Percentiles rank a stretch among this genome's conserved stretches.
These are phyloP conservation scores for Andrena minutula DNA, from an alignment of 2,888 invertebrate genomes.

Conservation along the genomic window DNA sequence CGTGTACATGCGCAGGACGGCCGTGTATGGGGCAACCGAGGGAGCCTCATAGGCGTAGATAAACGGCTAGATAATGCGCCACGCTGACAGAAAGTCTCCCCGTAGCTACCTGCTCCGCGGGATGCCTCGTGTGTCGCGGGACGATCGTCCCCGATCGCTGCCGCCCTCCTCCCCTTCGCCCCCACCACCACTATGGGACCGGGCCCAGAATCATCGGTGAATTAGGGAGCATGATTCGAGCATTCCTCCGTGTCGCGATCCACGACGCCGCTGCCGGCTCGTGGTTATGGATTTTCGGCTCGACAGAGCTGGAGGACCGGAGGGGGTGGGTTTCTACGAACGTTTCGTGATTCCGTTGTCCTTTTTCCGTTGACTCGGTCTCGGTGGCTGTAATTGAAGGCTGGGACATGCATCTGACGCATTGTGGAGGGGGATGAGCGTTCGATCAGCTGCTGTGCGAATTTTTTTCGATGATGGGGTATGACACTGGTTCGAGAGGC, in stretches of 20 bases:
- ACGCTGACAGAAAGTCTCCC: slow-evolving; percentile 77
- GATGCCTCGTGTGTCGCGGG: slow-evolving; percentile 72
- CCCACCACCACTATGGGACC: not conserved
- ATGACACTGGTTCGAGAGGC: too few relatives aligned
- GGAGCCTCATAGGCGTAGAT: slow-evolving; percentile 65
- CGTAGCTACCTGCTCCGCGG: slow-evolving; percentile 77
- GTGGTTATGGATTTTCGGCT: slow-evolving; percentile 42
- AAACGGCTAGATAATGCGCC: slow-evolving; percentile 67
- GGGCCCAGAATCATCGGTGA: slow-evolving; percentile 73
- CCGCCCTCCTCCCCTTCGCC: slow-evolving; percentile 11
- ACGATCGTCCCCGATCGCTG: slow-evolving; percentile 73
- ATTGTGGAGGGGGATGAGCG: not conserved
- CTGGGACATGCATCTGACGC: not conserved
- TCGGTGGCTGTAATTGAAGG: not conserved
- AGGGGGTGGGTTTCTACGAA: not conserved
- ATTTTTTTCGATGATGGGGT: too few relatives aligned
- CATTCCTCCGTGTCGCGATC: slow-evolving; percentile 77
- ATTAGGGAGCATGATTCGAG: slow-evolving; percentile 82
- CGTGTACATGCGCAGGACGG: slow-evolving; percentile 44
- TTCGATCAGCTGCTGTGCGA: too few relatives aligned
- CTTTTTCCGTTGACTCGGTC: not conserved
- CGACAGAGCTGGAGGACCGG: not conserved
- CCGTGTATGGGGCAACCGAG: slow-evolving; percentile 51
- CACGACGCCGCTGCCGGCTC: slow-evolving; percentile 18
- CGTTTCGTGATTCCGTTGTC: not conserved